Conservation (phyloP, 2,888 invertebrate species). For the Anthrax anthrax region DNA sequence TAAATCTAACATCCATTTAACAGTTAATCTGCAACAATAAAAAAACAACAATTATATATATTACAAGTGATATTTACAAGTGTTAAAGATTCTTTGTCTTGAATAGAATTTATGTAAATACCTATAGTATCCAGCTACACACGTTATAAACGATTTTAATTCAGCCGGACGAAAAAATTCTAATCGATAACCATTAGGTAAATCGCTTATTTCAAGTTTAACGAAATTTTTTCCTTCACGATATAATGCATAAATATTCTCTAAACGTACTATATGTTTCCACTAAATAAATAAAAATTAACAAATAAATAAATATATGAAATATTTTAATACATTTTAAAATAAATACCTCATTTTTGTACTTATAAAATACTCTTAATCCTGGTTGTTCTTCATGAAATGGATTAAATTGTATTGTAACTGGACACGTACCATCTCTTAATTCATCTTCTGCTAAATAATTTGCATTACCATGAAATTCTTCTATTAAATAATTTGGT, state of each 20-base stretch:
- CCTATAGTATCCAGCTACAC: conserved; percentile 76
- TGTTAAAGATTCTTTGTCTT: no score
- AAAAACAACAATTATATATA: not conserved
- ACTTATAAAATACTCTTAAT: conserved; percentile 46
- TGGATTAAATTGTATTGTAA: conserved; percentile 48
- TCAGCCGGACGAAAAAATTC: conserved; percentile 23
- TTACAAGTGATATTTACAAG: no score
- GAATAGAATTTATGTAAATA: no score
- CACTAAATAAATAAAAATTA: conserved; percentile 39
- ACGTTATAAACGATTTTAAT: conserved; percentile 65
- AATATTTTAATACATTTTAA: conserved; percentile 1
- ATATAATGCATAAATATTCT: conserved; percentile 71
- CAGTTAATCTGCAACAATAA: conserved; percentile 43
- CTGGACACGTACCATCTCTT: conserved; percentile 53
- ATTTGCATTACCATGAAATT: conserved; percentile 43
- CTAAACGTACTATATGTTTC: conserved; percentile 61
- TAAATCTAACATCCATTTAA: conserved; percentile 83
- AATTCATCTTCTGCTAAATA: conserved; percentile 41
- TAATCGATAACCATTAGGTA: conserved; percentile 30
- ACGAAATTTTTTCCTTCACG: conserved; percentile 56
- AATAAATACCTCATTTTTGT: conserved; percentile 42
- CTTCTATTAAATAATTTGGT: conserved; percentile 67
- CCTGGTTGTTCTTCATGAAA: conserved; percentile 51
- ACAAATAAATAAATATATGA: not conserved
- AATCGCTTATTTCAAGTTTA: conserved; percentile 49